Evolutionary conservation across 1,140 invertebrate genomes (phyloP).

Genomic region (Zaprionus lachaisei): DNA sequence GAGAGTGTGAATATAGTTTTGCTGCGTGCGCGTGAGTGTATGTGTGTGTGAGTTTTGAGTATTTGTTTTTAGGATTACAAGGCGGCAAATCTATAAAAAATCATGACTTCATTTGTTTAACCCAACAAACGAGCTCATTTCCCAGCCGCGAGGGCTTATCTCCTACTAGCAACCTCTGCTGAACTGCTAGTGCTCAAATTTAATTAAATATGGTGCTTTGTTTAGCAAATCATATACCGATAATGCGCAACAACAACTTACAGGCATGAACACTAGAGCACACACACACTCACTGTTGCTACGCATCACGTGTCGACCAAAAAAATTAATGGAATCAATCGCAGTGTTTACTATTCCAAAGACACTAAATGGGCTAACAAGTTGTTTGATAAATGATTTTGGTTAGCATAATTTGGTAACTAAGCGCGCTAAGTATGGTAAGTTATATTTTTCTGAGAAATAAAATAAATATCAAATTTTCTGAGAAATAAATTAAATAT

Average conservation of each 20-base stretch:
- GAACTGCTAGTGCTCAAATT: slow-evolving; percentile 34
- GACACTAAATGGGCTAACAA: slow-evolving; percentile 1
- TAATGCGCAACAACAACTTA: slow-evolving; percentile 19
- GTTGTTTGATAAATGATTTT: neutral
- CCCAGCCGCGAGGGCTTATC: slow-evolving; percentile 24
- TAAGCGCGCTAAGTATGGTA: neutral
- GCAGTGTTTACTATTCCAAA: slow-evolving; percentile 26
- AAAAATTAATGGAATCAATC: slow-evolving; percentile 40
- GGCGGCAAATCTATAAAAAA: slow-evolving; percentile 29
- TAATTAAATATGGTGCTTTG: slow-evolving; percentile 43
- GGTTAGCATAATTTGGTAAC: neutral
- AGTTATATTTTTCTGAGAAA: neutral
- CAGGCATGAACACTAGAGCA: neutral
- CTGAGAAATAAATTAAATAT: no score
- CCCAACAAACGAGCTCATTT: slow-evolving; percentile 18
- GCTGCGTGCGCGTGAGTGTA: neutral
- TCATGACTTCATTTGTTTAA: slow-evolving; percentile 50
- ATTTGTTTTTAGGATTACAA: slow-evolving; percentile 23
- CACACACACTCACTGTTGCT: slow-evolving; percentile 15
- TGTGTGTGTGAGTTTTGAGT: neutral
- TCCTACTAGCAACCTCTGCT: slow-evolving; percentile 24
- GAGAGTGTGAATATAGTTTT: neutral
- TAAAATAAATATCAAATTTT: neutral
- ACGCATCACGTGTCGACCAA: slow-evolving; percentile 42
- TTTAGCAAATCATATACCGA: slow-evolving; percentile 40